phyloP scores from a whole-genome alignment of 37 sponge, comb jelly and placozoan genomes.

The Bolinopsis microptera region DNA sequence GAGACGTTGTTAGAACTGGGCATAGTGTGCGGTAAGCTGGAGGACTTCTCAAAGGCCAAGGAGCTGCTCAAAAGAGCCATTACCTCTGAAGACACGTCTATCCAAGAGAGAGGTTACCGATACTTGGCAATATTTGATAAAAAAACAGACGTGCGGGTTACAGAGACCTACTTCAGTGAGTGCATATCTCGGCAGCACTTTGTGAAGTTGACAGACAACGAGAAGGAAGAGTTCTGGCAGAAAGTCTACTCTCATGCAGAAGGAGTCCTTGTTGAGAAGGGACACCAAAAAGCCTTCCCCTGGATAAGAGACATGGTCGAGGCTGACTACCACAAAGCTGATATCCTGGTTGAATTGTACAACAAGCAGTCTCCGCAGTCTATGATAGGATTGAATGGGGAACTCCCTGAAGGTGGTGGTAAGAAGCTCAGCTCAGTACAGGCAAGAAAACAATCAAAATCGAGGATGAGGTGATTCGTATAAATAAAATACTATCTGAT shows the following conservation, averaged over 20 bases:
- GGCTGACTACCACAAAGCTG: background rate
- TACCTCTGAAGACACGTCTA: slow-evolving; percentile 31
- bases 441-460: background rate
- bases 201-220: background rate
- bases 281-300: background rate
- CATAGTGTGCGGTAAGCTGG: background rate
- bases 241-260: background rate
- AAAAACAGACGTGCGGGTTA: background rate
- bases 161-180: background rate
- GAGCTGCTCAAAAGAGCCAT: slow-evolving; percentile 4
- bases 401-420: background rate
- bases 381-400: background rate
- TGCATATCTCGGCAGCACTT: background rate
- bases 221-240: slow-evolving; percentile 37
- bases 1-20: slow-evolving; percentile 8
- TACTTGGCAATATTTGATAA: background rate
- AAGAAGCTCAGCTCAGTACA: background rate
- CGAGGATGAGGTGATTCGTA: slow-evolving; percentile 15
- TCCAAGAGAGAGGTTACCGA: slow-evolving; percentile 34
- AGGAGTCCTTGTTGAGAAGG: background rate
- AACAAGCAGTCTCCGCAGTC: background rate
- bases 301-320: slow-evolving; percentile 23
- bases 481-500: too few species aligned
- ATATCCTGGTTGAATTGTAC: background rate
- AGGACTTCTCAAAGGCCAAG: background rate